Percentiles rank a stretch among this genome's conserved stretches.
phyloP scores from a whole-genome alignment of 2,113 vertebrate genomes.

The Eleginops maclovinus region DNA sequence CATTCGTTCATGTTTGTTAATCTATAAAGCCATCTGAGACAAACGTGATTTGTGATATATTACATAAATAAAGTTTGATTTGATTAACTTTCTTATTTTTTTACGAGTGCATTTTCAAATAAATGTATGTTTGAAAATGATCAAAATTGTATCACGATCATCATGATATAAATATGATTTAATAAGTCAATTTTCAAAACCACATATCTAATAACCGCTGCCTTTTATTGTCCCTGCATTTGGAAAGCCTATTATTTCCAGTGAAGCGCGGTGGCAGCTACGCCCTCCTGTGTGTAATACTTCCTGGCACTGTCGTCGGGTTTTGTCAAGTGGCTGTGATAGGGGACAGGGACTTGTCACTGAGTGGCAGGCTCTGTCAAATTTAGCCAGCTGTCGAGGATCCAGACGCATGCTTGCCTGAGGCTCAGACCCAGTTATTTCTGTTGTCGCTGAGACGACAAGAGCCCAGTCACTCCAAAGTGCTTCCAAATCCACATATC shows the following conservation, averaged over 20 bases:
- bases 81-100: no score
- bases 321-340: slow-evolving; percentile 55
- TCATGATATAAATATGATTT: not conserved
- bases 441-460: slow-evolving; percentile 42
- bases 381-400: slow-evolving; percentile 71
- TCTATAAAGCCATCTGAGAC: no score
- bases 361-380: slow-evolving; percentile 71
- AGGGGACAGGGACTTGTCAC: slow-evolving; percentile 59
- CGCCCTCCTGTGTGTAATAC: slow-evolving; percentile 25
- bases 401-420: slow-evolving; percentile 52
- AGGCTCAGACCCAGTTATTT: slow-evolving; percentile 63
- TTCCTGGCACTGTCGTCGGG: slow-evolving; percentile 38
- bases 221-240: slow-evolving; percentile 24
- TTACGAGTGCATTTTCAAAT: not conserved
- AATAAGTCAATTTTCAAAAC: slow-evolving; percentile 2
- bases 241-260: slow-evolving; percentile 35
- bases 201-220: slow-evolving; percentile 9
- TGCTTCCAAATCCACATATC: slow-evolving; percentile 38
- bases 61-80: no score
- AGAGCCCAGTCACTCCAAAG: slow-evolving; percentile 37
- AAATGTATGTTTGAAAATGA: not conserved
- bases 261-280: slow-evolving; percentile 24
- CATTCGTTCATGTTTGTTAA: no score
- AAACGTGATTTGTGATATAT: no score
- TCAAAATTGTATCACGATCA: not conserved